Percentiles rank a stretch among this genome's conserved stretches.
Evolutionary conservation across 2,797 vertebrate species (phyloP).

Genomic region (Sebastes itinus): DNA sequence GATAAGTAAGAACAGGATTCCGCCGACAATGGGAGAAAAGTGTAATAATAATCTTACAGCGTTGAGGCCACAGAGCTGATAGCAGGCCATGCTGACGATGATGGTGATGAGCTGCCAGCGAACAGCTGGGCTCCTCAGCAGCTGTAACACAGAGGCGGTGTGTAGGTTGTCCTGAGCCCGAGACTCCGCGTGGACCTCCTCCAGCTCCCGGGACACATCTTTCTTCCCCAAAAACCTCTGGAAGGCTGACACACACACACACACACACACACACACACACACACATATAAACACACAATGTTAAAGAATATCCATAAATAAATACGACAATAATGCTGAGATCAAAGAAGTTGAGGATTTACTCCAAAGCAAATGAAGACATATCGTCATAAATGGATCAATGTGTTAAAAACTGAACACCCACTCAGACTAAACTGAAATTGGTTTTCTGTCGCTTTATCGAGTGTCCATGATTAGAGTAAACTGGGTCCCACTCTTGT

Average conservation of each 20-base stretch:
- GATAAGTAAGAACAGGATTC: neutral
- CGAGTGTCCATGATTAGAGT: neutral
- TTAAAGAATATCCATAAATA: neutral
- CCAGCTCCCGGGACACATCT: conserved; percentile 88
- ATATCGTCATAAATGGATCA: neutral
- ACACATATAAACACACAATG: neutral
- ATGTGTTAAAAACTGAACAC: neutral
- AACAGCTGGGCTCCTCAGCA: conserved; percentile 79
- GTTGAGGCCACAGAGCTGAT: conserved; percentile 95
- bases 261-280: conserved; percentile 20
- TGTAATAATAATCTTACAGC: conserved; percentile 82
- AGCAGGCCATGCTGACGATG: conserved; percentile 90
- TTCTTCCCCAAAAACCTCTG: conserved; percentile 89
- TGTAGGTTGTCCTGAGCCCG: conserved; percentile 80
- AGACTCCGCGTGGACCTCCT: conserved; percentile 87
- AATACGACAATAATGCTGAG: conserved; percentile 1
- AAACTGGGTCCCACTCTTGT: neutral
- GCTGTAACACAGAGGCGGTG: conserved; percentile 79
- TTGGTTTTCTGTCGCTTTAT: neutral
- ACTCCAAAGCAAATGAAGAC: neutral
- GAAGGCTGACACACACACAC: conserved; percentile 83
- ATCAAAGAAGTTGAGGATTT: conserved; percentile 17
- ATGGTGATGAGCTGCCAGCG: conserved; percentile 91
- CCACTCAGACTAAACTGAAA: neutral
- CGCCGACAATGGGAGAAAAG: neutral